Evolutionary conservation across 2,797 vertebrate species (phyloP), one percentile per base, ranked within the genome.

Genomic region (Cossypha dichroa): DNA sequence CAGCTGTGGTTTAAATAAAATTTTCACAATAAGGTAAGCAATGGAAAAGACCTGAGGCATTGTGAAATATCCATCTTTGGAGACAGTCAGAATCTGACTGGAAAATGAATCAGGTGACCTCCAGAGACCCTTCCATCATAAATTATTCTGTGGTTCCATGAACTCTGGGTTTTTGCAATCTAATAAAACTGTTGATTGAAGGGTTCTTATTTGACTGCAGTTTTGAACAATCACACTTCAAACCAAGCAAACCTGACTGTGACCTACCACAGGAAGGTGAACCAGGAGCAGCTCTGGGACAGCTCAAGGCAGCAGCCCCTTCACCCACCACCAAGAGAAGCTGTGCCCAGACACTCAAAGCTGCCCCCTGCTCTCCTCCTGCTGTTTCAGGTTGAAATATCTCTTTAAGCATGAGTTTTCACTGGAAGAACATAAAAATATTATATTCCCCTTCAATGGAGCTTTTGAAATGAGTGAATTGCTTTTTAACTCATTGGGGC

Each of bases 61-160:
- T 92, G 60, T 64, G 62, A 92, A 96, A 93, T 66, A 90, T 5
- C 43, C 48, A 45, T 79, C 62, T 92, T 21, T 74, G 54, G 87
- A 93, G 60, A 92, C 76, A 91, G 38, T 78, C 52, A 87, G n/a
- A 93, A 92, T 93, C 88, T 94, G 62, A 85, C 41, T 70, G n/a
- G 14, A 55, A 74, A 86, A 79, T 49, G 20, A 89, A 40, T 29
- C 59, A 46, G 29, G 15, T 49, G n/a, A 74, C 84, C 51, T 79
- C 63, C 45, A 86, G 62, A 88, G 69, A 75, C 28, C 29, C 10
- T 84, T 90, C 46, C n/a, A 58, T 17, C 13, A 3, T 60, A 62
- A 74, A 83, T 68, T 80, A 78, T 60, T 60, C 46, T 55, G 49
- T 33, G 46, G 49, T 48, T 67, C 41, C 70, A 64, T 25, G n/a